Conservation (phyloP, 2,888 invertebrate species). For the Amphipyra berbera region DNA sequence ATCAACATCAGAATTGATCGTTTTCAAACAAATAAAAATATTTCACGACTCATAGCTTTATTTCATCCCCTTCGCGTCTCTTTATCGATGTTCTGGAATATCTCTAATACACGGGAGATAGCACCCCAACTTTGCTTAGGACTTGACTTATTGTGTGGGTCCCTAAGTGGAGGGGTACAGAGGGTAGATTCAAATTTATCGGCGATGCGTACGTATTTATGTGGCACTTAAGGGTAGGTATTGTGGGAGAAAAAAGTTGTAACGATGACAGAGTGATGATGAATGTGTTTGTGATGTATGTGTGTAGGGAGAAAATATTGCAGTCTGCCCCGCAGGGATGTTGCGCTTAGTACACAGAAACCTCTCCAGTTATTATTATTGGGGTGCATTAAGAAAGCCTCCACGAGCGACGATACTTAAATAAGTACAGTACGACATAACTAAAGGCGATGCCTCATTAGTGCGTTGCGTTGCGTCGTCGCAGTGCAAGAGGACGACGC, state of each 20-base stretch:
- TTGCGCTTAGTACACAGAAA: not conserved
- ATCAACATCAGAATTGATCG: conserved; percentile 31
- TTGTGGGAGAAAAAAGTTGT: conserved; percentile 51
- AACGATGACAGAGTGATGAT: conserved; percentile 46
- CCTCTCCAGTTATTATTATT: too few species aligned
- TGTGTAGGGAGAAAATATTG: conserved; percentile 1
- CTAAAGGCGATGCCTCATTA: too few species aligned
- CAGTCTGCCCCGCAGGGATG: not conserved
- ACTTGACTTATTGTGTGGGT: conserved; percentile 79
- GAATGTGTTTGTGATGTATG: conserved; percentile 14
- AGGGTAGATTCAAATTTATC: conserved; percentile 81
- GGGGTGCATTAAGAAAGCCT: too few species aligned
- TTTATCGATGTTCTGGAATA: conserved; percentile 43
- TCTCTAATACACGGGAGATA: conserved; percentile 42
- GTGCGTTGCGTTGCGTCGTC: too few species aligned
- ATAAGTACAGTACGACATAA: too few species aligned
- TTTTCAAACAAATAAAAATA: conserved; percentile 51
- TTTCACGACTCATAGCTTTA: conserved; percentile 49
- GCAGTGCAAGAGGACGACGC: too few species aligned
- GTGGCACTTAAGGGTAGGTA: conserved; percentile 68
- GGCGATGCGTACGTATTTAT: conserved; percentile 76
- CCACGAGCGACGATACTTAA: too few species aligned
- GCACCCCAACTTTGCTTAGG: conserved; percentile 73
- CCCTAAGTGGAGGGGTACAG: conserved; percentile 69
- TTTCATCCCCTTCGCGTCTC: conserved; percentile 37